Percentiles rank a stretch among this genome's conserved stretches.
These are phyloP conservation scores for Micropterix aruncella DNA, from an alignment of 2,888 invertebrate species.

Conservation along the genomic window DNA sequence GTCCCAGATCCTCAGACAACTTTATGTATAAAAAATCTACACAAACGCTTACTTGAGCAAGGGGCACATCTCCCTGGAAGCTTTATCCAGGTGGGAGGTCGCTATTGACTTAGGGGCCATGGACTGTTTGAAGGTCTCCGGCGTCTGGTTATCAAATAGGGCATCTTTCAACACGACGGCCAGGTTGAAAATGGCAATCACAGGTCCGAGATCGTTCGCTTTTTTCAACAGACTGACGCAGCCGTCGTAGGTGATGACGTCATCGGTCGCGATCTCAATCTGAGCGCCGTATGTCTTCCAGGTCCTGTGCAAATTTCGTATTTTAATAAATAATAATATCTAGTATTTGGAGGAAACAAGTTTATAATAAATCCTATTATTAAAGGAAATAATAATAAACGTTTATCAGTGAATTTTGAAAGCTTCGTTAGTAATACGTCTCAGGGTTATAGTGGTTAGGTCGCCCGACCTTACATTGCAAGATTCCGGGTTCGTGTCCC, in stretches of 20 bases:
- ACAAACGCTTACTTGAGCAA: conserved; percentile 21
- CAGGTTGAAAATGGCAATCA: conserved; percentile 84
- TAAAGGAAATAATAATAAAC: no score
- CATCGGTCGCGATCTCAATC: conserved; percentile 52
- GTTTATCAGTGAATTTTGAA: no score
- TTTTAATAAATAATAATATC: neutral
- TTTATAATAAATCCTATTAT: no score
- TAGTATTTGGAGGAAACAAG: no score
- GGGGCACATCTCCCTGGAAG: conserved; percentile 43
- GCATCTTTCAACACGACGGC: conserved; percentile 70
- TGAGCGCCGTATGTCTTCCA: conserved; percentile 60
- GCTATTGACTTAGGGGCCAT: conserved; percentile 70
- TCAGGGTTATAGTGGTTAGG: no score
- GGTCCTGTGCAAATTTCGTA: conserved; percentile 23
- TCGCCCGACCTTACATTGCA: no score
- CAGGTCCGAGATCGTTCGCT: conserved; percentile 47
- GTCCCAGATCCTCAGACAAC: no score
- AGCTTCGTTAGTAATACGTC: no score
- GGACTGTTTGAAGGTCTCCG: conserved; percentile 51
- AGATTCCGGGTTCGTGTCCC: no score
- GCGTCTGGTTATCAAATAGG: conserved; percentile 62
- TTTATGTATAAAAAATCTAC: no score
- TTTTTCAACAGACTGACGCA: conserved; percentile 53
- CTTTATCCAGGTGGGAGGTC: conserved; percentile 59
- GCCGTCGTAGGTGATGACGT: conserved; percentile 56